Evolutionary conservation across 2,888 invertebrate species (phyloP).

Genomic region (Drosophila siamana): DNA sequence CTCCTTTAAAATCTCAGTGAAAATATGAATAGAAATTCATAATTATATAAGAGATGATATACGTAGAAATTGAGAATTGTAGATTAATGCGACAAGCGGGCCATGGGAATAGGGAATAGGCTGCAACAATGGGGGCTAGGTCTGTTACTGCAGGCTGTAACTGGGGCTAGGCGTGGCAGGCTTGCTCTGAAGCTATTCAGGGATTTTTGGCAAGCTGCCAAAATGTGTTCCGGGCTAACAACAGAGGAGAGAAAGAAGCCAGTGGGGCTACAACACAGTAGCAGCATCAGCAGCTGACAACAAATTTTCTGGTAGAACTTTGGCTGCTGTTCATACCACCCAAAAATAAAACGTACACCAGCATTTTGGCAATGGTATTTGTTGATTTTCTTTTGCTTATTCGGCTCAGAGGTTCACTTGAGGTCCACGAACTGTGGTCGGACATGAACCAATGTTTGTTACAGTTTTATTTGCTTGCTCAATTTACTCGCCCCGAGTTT

Average conservation of each 20-base stretch:
- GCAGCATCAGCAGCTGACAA: slow-evolving; percentile 39
- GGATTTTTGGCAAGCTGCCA: slow-evolving; percentile 59
- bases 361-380: slow-evolving; percentile 30
- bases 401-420: slow-evolving; percentile 42
- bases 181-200: slow-evolving; percentile 42
- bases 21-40: slow-evolving; percentile 33
- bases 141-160: slow-evolving; percentile 5
- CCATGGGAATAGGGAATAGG: slow-evolving; percentile 13
- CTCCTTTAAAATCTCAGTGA: neutral
- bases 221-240: slow-evolving; percentile 59
- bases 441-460: slow-evolving; percentile 36
- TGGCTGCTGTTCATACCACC: slow-evolving; percentile 26
- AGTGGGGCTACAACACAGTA: slow-evolving; percentile 28
- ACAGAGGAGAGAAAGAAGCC: slow-evolving; percentile 25
- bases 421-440: slow-evolving; percentile 70
- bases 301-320: slow-evolving; percentile 30
- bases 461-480: slow-evolving; percentile 6
- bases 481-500: slow-evolving; percentile 10
- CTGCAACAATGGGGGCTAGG: slow-evolving; percentile 5
- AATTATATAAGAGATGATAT: slow-evolving; percentile 38
- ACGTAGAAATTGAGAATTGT: slow-evolving; percentile 17
- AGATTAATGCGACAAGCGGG: slow-evolving; percentile 69
- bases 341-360: slow-evolving; percentile 49
- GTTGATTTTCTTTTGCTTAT: slow-evolving; percentile 6
- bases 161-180: slow-evolving; percentile 11